These are phyloP conservation scores for Eriosoma lanigerum DNA, from an alignment of 1,140 invertebrate species.

Conservation along the genomic window DNA sequence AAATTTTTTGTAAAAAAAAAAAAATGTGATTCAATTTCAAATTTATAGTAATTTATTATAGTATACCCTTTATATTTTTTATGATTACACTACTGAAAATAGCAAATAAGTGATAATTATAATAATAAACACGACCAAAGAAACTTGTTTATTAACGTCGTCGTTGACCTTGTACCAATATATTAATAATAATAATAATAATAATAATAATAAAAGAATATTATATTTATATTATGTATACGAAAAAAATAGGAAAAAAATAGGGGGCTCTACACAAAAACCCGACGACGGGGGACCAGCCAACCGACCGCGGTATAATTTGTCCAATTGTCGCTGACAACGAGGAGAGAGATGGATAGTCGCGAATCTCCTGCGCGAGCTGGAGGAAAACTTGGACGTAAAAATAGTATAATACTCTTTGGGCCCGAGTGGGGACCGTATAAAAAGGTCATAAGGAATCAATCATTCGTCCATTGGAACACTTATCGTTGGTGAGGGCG, in stretches of 20 bases:
- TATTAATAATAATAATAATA: conserved; percentile 8
- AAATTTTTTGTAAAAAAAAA: too few species aligned
- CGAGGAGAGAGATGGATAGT: conserved; percentile 5
- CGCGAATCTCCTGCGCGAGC: not conserved
- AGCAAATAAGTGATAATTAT: too few species aligned
- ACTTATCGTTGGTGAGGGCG: conserved; percentile 19
- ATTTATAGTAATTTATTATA: too few species aligned
- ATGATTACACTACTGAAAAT: too few species aligned
- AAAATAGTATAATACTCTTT: not conserved
- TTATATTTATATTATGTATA: not conserved
- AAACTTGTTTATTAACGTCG: not conserved
- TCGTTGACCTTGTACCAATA: conserved; percentile 11
- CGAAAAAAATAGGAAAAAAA: not conserved
- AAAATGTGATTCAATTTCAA: too few species aligned
- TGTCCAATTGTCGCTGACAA: too few species aligned
- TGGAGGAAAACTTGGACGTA: not conserved
- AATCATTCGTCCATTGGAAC: conserved; percentile 31
- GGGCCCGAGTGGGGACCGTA: conserved; percentile 20
- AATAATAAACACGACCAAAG: not conserved
- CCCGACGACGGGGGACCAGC: not conserved
- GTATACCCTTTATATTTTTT: too few species aligned
- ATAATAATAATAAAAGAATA: not conserved
- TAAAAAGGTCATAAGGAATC: conserved; percentile 47
- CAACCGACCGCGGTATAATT: too few species aligned
- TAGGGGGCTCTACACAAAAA: not conserved